phyloP scores from a whole-genome alignment of 53 echinoderm and acorn worm genomes.

The Echinometra lucunter region DNA sequence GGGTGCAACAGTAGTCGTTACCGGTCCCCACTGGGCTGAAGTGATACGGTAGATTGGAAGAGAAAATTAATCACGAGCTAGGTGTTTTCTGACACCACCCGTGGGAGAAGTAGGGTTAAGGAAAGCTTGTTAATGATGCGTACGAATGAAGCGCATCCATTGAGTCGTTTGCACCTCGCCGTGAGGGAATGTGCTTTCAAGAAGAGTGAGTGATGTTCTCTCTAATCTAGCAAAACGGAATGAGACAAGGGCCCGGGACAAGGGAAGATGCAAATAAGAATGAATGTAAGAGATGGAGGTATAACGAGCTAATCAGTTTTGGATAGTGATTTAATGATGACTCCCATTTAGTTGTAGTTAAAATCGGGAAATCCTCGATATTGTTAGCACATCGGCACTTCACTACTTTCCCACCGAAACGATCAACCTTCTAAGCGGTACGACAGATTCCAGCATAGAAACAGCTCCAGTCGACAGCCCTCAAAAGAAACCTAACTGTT shows the following conservation, averaged over 20 bases:
- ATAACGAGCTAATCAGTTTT: background rate
- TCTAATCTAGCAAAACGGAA: background rate
- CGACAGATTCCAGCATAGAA: background rate
- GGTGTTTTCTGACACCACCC: constrained; percentile 17
- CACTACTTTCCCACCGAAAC: background rate
- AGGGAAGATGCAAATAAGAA: background rate
- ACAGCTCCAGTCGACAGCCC: background rate
- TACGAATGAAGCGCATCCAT: background rate
- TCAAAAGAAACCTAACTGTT: background rate
- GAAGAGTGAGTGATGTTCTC: background rate
- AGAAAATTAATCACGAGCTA: constrained; percentile 39
- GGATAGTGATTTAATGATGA: background rate
- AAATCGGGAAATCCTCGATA: background rate
- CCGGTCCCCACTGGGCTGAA: background rate
- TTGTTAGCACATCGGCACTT: background rate
- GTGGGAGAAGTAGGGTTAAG: background rate
- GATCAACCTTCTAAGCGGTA: background rate
- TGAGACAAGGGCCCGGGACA: too few relatives aligned
- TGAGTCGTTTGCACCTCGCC: background rate
- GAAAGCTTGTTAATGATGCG: background rate
- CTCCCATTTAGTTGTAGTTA: background rate
- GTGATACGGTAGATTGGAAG: constrained; percentile 4
- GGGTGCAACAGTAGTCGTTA: constrained; percentile 20
- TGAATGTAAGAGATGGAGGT: background rate
- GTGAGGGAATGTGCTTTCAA: background rate